Evolutionary conservation across 2,797 vertebrate genomes (phyloP).

Genomic region (Nannoperca australis): DNA sequence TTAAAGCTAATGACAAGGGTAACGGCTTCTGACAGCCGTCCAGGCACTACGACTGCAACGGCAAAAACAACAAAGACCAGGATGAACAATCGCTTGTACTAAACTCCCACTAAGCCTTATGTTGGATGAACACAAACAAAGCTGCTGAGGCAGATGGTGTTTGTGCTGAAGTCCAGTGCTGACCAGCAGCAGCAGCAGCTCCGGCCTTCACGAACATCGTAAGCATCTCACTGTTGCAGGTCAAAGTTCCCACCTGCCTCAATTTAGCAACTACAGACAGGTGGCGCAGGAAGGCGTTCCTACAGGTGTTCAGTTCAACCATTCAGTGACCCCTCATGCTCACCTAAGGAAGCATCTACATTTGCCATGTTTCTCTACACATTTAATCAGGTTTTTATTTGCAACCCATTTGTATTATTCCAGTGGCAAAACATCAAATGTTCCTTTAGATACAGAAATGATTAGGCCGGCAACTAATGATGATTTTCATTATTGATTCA

Average conservation of each 20-base stretch:
- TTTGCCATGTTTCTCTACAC: background rate
- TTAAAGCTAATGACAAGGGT: background rate
- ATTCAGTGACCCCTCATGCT: background rate
- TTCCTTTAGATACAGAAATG: background rate
- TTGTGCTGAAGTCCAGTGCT: background rate
- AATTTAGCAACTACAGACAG: background rate
- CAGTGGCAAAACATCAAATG: background rate
- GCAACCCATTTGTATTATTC: background rate
- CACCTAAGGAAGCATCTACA: background rate
- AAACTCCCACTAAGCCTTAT: slow-evolving; percentile 30
- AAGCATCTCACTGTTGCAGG: background rate
- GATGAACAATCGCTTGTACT: slow-evolving; percentile 27
- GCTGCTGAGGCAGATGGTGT: slow-evolving; percentile 48
- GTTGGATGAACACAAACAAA: slow-evolving; percentile 38
- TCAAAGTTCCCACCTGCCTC: background rate
- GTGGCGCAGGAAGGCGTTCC: background rate
- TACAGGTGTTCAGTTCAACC: background rate
- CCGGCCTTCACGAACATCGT: background rate
- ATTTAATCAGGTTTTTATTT: background rate
- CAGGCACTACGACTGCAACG: background rate
- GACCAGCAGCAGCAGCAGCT: slow-evolving; percentile 11
- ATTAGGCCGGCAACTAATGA: too few species aligned
- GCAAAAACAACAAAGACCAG: background rate
- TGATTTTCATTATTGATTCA: background rate
- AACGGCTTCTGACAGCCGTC: background rate